These are phyloP conservation scores for Pungitius pungitius DNA, from an alignment of 2,113 vertebrate species.

Conservation along the genomic window DNA sequence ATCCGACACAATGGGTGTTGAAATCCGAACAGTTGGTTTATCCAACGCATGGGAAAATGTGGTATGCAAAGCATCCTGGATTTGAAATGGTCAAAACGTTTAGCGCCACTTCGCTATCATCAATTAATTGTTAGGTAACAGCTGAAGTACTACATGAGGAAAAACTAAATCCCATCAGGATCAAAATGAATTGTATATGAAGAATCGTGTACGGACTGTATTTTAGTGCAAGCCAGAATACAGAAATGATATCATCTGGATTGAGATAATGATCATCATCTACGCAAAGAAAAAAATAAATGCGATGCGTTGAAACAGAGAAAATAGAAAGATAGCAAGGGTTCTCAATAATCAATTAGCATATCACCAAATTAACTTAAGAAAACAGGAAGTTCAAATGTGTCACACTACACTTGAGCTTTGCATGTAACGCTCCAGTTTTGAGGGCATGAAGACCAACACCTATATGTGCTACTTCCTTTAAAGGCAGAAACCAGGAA, in stretches of 20 bases:
- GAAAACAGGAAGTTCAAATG: constrained; percentile 33
- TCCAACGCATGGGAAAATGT: constrained; percentile 17
- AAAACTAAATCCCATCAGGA: background rate
- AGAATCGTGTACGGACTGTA: constrained; percentile 2
- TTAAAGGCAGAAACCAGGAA: constrained; percentile 60
- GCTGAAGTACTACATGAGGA: background rate
- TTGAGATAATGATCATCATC: background rate
- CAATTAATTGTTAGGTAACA: background rate
- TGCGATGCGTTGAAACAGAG: background rate
- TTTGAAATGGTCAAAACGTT: constrained; percentile 27
- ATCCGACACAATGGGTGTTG: constrained; percentile 37
- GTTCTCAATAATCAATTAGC: constrained; percentile 8
- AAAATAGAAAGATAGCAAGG: background rate
- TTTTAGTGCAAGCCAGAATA: background rate
- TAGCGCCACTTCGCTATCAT: background rate
- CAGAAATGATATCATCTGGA: background rate
- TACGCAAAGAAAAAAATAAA: constrained; percentile 1
- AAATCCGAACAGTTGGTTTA: constrained; percentile 34
- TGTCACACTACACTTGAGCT: constrained; percentile 1
- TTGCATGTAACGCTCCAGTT: constrained; percentile 21
- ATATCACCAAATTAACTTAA: constrained; percentile 17
- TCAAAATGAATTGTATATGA: background rate
- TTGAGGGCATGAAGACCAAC: constrained; percentile 19
- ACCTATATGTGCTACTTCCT: constrained; percentile 70
- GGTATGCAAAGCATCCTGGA: constrained; percentile 13